phyloP scores from a whole-genome alignment of 2,797 vertebrate species.

The Sus cebifrons region DNA sequence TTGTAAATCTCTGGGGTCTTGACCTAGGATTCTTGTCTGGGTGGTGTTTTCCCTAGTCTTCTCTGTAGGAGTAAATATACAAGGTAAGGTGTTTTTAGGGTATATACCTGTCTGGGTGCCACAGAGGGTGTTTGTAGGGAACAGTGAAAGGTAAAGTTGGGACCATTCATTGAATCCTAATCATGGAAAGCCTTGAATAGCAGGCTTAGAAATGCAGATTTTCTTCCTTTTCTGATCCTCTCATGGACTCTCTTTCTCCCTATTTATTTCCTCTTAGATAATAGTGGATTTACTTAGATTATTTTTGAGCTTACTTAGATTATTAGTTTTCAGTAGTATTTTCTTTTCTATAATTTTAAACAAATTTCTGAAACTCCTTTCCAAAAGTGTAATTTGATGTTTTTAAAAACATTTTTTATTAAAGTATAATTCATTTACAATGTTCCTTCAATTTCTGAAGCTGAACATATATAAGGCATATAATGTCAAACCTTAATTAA shows the following conservation, averaged over 20 bases:
- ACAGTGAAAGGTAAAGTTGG: background rate
- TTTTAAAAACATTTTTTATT: background rate
- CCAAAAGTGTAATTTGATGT: slow-evolving; percentile 11
- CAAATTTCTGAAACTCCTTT: slow-evolving; percentile 60
- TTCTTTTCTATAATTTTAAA: slow-evolving; percentile 42
- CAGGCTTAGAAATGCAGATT: background rate
- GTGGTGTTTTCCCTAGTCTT: background rate
- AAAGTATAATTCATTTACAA: too few species aligned
- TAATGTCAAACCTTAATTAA: slow-evolving; percentile 23
- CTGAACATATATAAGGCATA: background rate
- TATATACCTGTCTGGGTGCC: background rate
- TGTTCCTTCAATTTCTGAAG: too few species aligned
- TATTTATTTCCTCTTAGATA: background rate
- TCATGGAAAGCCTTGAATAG: background rate
- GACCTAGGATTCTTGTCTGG: slow-evolving; percentile 9
- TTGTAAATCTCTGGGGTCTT: background rate
- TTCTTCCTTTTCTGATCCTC: background rate
- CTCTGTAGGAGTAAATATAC: background rate
- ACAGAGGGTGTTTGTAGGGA: background rate
- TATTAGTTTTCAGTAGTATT: background rate
- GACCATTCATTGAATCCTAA: background rate
- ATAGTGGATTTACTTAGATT: slow-evolving; percentile 12
- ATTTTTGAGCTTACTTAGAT: slow-evolving; percentile 48
- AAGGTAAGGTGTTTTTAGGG: background rate
- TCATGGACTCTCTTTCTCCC: background rate